Percentiles rank a stretch among this genome's conserved stretches.
phyloP scores from a whole-genome alignment of 2,113 vertebrate species.

The Salvelinus namaycush region DNA sequence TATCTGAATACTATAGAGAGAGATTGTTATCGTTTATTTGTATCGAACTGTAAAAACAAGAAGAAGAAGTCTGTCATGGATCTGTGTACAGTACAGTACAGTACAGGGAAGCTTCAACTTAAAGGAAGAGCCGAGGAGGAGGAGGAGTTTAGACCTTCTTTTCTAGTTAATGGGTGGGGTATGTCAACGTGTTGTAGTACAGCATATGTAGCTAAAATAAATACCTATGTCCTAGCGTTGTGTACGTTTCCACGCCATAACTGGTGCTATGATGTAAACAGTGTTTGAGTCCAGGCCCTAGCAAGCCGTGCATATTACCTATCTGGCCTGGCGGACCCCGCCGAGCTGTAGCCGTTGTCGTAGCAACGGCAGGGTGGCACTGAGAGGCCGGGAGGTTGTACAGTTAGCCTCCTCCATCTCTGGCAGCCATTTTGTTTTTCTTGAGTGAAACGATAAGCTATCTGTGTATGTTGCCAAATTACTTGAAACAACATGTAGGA shows the following conservation, averaged over 20 bases:
- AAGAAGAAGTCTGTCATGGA: conserved; percentile 36
- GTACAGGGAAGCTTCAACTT: conserved; percentile 27
- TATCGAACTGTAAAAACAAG: conserved; percentile 58
- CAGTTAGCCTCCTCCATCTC: conserved; percentile 56
- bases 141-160: conserved; percentile 37
- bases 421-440: conserved; percentile 73
- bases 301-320: conserved; percentile 48
- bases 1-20: conserved; percentile 59
- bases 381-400: conserved; percentile 25
- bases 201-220: conserved; percentile 76
- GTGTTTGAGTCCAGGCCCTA: conserved; percentile 72
- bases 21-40: conserved; percentile 58
- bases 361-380: conserved; percentile 52
- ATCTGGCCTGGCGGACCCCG: conserved; percentile 38
- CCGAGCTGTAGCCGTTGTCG: conserved; percentile 50
- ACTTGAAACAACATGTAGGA: conserved; percentile 78
- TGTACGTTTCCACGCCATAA: conserved; percentile 74
- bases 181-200: conserved; percentile 49
- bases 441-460: conserved; percentile 78
- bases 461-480: conserved; percentile 84
- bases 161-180: conserved; percentile 41
- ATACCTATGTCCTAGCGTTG: conserved; percentile 66
- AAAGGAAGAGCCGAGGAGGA: background rate
- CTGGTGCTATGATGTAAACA: conserved; percentile 78
- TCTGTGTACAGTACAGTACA: conserved; percentile 47